Evolutionary conservation across 2,888 invertebrate species (phyloP), one percentile per base, ranked within the genome.

Genomic region (Torymus auratus): DNA sequence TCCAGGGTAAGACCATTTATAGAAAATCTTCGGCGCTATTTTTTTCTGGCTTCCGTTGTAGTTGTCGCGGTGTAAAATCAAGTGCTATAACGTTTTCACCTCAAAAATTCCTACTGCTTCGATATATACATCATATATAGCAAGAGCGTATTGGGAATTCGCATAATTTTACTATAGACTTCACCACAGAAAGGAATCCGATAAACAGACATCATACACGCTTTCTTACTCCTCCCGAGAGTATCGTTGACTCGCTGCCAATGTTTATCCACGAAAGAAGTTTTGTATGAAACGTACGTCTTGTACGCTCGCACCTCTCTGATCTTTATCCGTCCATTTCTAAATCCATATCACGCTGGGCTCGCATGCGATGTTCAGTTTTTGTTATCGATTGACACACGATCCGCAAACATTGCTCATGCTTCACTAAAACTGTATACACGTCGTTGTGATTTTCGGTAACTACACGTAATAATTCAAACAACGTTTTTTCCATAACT

Each of bases 251-350:
- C 17, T 76, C 28, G 0, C 1, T 76, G 76, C 76, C 76, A 76
- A 76, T 76, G 68, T 76, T 76, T 69, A 69, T 0, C 5, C 68
- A 28, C 55, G 68, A 53, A 67, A 68, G 76, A 67, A 68, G 76
- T 69, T 61, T 61, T 69, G 41, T 41, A 69, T 61, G 68, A 61
- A 76, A 69, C 69, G 52, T 69, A 69, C 69, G 52, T 69, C 55
- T 75, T 61, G 67, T 23, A 12, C 4, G 15, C 15, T 61, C 15
- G 53, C 61, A 13, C 11, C 60, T 76, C 60, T 53, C 52, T 61
- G 68, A 76, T 69, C 69, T 61, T 15, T 23, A 23, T 23, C 23
- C 12, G 50, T 67, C 50, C n/a, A 52, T 28, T 41, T 28, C 60
- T 52, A 1, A 1, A 41, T 2, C 15, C 23, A 23, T n/a, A 7